Evolutionary conservation across 53 echinoderm and acorn worm species (phyloP).

Genomic region (Hippasteria phrygiana): DNA sequence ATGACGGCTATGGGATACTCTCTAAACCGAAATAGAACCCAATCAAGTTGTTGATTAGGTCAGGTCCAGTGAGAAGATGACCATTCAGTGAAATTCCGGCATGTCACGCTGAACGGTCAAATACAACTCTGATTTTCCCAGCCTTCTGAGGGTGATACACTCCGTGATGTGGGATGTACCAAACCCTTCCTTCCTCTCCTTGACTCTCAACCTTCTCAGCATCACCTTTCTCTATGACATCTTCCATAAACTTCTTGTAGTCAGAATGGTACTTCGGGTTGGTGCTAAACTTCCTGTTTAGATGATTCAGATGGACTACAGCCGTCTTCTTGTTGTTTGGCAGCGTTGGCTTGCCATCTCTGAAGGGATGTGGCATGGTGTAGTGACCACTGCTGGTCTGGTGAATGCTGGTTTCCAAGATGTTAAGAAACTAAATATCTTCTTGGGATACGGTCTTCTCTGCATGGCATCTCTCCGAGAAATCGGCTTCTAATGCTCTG

Average conservation of each 20-base stretch:
- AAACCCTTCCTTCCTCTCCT: background rate
- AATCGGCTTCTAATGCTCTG: constrained; percentile 63
- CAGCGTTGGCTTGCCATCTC: constrained; percentile 9
- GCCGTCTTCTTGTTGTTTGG: constrained; percentile 68
- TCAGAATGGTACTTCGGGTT: background rate
- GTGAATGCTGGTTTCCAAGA: constrained; percentile 48
- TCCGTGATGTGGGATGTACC: constrained; percentile 62
- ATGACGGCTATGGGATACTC: constrained; percentile 31
- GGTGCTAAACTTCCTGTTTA: constrained; percentile 23
- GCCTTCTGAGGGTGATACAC: constrained; percentile 36
- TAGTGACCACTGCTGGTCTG: constrained; percentile 63
- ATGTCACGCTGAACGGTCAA: constrained; percentile 27
- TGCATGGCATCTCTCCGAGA: constrained; percentile 20
- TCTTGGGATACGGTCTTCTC: constrained; percentile 51
- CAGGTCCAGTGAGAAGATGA: constrained; percentile 45
- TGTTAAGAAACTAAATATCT: constrained; percentile 67
- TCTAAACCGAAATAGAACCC: constrained; percentile 33
- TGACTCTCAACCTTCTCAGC: constrained; percentile 21
- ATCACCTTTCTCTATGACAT: background rate
- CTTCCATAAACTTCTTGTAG: constrained; percentile 51
- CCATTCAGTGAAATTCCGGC: constrained; percentile 31
- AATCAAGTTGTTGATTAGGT: constrained; percentile 31
- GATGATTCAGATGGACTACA: constrained; percentile 2
- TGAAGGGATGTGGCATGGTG: constrained; percentile 68
- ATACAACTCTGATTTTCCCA: constrained; percentile 35